These are phyloP conservation scores for Aphelocoma californica DNA, from an alignment of 2,797 vertebrate genomes.

Conservation along the genomic window DNA sequence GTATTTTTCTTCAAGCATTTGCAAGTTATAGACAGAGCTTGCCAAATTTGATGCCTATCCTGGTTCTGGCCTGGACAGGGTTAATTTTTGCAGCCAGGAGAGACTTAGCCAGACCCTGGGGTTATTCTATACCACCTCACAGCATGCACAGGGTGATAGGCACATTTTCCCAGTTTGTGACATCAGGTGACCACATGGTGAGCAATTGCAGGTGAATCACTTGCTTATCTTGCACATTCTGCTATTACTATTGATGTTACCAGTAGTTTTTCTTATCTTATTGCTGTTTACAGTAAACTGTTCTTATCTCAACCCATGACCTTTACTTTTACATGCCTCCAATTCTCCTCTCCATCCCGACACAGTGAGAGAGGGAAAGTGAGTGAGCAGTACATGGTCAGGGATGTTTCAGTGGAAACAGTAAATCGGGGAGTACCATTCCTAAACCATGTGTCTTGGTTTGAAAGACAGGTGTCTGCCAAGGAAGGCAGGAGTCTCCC, in stretches of 20 bases:
- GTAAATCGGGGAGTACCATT: not conserved
- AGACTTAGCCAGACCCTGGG: not conserved
- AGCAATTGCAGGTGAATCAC: not conserved
- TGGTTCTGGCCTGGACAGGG: not conserved
- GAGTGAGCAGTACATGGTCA: accelerated
- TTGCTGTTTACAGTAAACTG: not conserved
- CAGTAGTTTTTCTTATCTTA: not conserved
- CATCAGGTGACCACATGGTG: not conserved
- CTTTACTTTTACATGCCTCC: not conserved
- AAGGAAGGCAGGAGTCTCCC: too few relatives aligned
- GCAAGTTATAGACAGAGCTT: not conserved
- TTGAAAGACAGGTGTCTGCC: too few relatives aligned
- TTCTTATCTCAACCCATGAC: not conserved
- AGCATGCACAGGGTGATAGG: not conserved
- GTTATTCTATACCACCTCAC: not conserved
- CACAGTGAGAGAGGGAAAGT: not conserved
- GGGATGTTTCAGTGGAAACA: not conserved
- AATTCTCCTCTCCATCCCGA: not conserved
- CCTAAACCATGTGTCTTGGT: not conserved
- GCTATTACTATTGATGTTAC: not conserved
- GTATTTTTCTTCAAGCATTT: not conserved
- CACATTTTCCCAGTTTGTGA: not conserved
- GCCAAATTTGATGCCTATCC: not conserved
- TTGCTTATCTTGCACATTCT: not conserved
- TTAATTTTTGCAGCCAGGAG: not conserved